A percentile compares a stretch with the other conserved stretches of the same genome.
Conservation (phyloP, 1,140 invertebrate species). For the Trichogramma pretiosum region DNA sequence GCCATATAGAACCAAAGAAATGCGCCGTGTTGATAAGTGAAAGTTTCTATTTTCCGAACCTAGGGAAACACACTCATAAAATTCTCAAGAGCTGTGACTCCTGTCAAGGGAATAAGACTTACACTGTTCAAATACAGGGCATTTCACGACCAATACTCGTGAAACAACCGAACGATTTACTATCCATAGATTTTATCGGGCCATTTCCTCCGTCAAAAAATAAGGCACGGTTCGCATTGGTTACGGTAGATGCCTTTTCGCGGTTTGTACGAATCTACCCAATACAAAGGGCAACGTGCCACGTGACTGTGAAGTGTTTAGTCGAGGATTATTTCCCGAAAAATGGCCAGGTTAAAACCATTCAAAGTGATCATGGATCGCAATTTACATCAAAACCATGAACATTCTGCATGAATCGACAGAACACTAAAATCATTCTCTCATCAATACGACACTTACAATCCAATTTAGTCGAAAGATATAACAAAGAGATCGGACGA, state of each 20-base stretch:
- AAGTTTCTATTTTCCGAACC: too few relatives aligned
- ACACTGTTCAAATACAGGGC: conserved; percentile 3
- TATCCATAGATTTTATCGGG: conserved; percentile 18
- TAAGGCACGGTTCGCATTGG: conserved; percentile 35
- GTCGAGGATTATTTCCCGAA: conserved; percentile 15
- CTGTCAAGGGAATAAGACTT: too few relatives aligned
- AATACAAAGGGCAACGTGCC: conserved; percentile 26
- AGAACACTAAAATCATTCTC: conserved; percentile 10
- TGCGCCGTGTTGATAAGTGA: too few relatives aligned
- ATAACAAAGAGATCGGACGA: conserved; percentile 8
- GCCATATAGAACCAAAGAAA: too few relatives aligned
- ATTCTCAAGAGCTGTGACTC: too few relatives aligned
- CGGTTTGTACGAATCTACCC: conserved; percentile 38
- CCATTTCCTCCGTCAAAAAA: conserved; percentile 33
- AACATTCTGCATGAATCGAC: neutral
- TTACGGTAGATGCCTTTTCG: conserved; percentile 35
- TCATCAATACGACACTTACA: conserved; percentile 13
- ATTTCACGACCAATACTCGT: conserved; percentile 5
- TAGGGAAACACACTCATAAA: too few relatives aligned
- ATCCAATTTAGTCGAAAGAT: conserved; percentile 11
- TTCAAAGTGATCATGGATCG: conserved; percentile 2
- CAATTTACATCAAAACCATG: conserved; percentile 10
- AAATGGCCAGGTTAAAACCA: conserved; percentile 8
- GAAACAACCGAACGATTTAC: neutral
- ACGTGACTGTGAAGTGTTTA: conserved; percentile 6